Conservation (phyloP, 2,888 invertebrate species). For the Stictocephala bisonia region DNA sequence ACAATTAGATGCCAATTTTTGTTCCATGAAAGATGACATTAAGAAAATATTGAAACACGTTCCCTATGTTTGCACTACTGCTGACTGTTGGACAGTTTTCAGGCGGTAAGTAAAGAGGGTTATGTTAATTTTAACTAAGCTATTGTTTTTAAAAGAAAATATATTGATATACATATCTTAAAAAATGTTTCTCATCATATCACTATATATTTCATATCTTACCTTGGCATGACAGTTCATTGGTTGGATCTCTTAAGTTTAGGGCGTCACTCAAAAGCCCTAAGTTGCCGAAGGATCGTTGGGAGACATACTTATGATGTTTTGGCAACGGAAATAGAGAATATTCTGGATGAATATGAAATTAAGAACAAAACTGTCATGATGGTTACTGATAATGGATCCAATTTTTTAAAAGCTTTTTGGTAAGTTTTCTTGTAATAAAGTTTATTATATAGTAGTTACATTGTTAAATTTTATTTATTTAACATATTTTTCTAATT, state of each 20-base stretch:
- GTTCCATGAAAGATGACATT: too few species aligned
- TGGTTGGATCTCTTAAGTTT: slow-evolving; percentile 6
- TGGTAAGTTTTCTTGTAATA: not conserved
- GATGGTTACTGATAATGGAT: slow-evolving; percentile 34
- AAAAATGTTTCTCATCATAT: too few species aligned
- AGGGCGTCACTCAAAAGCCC: not conserved
- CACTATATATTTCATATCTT: slow-evolving; percentile 21
- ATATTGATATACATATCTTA: too few species aligned
- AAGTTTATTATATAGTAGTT: too few species aligned
- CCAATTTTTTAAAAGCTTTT: slow-evolving; percentile 32
- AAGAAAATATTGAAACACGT: too few species aligned
- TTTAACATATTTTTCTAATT: not conserved
- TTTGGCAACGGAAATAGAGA: not conserved
- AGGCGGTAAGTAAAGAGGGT: too few species aligned
- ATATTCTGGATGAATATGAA: slow-evolving; percentile 23
- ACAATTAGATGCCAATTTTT: too few species aligned
- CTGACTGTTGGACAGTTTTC: too few species aligned
- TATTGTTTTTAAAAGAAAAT: too few species aligned
- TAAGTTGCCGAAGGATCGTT: slow-evolving; percentile 6
- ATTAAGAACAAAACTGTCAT: slow-evolving; percentile 21
- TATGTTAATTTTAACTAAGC: too few species aligned
- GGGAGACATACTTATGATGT: slow-evolving; percentile 18
- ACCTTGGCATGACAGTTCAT: slow-evolving; percentile 31
- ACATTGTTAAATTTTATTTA: too few species aligned
- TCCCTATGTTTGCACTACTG: too few species aligned